These are phyloP conservation scores for Sarcophaga subvicina DNA, from an alignment of 2,888 invertebrate species.

Conservation along the genomic window DNA sequence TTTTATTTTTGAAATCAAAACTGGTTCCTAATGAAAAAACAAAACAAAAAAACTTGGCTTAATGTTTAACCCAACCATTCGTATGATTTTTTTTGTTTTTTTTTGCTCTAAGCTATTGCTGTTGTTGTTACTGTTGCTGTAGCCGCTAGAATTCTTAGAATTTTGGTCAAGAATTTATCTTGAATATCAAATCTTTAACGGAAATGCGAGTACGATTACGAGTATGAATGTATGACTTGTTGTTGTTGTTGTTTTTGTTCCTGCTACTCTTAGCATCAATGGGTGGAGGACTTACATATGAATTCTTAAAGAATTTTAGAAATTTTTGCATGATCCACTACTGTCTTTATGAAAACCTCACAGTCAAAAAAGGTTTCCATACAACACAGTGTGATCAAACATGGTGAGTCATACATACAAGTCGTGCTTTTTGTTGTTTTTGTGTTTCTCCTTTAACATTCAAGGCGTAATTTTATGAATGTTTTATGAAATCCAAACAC, in stretches of 20 bases:
- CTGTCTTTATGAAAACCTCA: too few species aligned
- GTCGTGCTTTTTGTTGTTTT: too few species aligned
- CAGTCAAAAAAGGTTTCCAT: too few species aligned
- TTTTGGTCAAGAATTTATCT: conserved; percentile 56
- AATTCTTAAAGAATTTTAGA: neutral
- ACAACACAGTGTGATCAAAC: too few species aligned
- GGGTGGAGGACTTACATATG: neutral
- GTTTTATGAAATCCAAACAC: neutral
- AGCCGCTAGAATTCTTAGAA: neutral
- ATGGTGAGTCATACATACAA: too few species aligned
- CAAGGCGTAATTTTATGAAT: neutral
- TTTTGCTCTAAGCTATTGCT: too few species aligned
- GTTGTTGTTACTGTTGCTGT: neutral
- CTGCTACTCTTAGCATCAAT: too few species aligned
- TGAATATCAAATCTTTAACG: conserved; percentile 48
- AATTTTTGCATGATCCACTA: neutral
- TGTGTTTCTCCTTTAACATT: too few species aligned
- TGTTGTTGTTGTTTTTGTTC: neutral
- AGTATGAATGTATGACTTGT: neutral
- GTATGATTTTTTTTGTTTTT: conserved; percentile 5
- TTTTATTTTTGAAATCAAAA: conserved; percentile 21
- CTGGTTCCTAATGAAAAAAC: conserved; percentile 39
- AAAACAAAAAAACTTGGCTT: conserved; percentile 27
- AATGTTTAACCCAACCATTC: conserved; percentile 5
- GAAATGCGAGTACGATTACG: conserved; percentile 17